Evolutionary conservation across 1,140 invertebrate genomes (phyloP).

Genomic region (Leguminivora glycinivorella): DNA sequence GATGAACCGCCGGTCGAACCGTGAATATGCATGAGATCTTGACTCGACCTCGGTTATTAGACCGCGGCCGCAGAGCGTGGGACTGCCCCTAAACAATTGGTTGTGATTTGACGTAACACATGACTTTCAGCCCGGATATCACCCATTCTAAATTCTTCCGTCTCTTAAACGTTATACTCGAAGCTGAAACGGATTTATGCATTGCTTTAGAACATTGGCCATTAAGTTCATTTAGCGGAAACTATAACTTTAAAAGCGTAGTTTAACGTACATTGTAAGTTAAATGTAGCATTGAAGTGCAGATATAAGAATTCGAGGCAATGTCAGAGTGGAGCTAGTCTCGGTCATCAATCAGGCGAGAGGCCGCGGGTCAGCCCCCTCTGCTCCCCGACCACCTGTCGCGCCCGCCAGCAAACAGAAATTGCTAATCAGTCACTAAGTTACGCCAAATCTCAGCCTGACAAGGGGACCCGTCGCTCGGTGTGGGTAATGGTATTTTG

Average conservation of each 20-base stretch:
- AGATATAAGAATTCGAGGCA: slow-evolving; percentile 41
- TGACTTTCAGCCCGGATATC: slow-evolving; percentile 35
- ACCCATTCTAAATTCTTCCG: slow-evolving; percentile 1
- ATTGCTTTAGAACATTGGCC: slow-evolving; percentile 13
- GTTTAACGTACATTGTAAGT: slow-evolving; percentile 22
- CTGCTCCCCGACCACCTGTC: slow-evolving; percentile 58
- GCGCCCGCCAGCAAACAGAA: slow-evolving; percentile 53
- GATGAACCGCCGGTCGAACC: slow-evolving; percentile 61
- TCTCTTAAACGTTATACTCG: slow-evolving; percentile 1
- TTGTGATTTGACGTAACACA: slow-evolving; percentile 50
- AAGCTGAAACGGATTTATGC: slow-evolving; percentile 4
- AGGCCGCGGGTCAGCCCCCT: slow-evolving; percentile 54
- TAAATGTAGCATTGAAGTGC: slow-evolving; percentile 26
- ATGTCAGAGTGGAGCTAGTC: slow-evolving; percentile 38
- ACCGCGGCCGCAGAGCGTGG: slow-evolving; percentile 64
- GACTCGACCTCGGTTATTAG: slow-evolving; percentile 75
- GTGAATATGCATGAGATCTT: slow-evolving; percentile 75
- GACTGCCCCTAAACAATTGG: slow-evolving; percentile 61
- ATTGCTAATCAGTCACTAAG: slow-evolving; percentile 77
- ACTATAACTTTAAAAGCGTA: slow-evolving; percentile 27
- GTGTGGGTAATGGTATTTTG: slow-evolving; percentile 65
- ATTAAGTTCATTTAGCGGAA: slow-evolving; percentile 25
- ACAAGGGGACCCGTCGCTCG: slow-evolving; percentile 55
- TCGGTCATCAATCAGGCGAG: slow-evolving; percentile 63
- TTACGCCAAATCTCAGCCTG: slow-evolving; percentile 70